Evolutionary conservation across 2,113 vertebrate genomes (phyloP).

Genomic region (Leptodactylus fuscus): DNA sequence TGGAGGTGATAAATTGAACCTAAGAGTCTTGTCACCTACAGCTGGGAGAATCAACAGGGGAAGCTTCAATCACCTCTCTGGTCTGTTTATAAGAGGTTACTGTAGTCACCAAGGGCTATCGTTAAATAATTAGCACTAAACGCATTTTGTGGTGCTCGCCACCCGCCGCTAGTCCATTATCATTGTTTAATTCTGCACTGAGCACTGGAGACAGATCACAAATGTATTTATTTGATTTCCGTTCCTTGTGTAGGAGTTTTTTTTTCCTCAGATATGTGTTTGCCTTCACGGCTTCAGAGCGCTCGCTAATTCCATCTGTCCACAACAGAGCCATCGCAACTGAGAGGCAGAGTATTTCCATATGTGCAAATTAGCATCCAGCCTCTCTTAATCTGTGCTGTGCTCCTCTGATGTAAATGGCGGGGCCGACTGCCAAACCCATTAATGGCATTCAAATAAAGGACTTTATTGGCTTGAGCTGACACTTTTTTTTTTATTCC

Average conservation of each 20-base stretch:
- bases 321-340: slow-evolving; percentile 91
- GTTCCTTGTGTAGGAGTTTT: slow-evolving; percentile 62
- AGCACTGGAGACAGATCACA: slow-evolving; percentile 34
- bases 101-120: slow-evolving; percentile 14
- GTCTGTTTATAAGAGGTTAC: not conserved
- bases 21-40: not conserved
- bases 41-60: not conserved
- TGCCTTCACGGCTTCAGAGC: slow-evolving; percentile 95
- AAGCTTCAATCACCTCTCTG: not conserved
- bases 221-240: slow-evolving; percentile 66
- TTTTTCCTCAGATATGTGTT: slow-evolving; percentile 83
- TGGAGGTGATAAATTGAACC: slow-evolving; percentile 4
- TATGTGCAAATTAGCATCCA: slow-evolving; percentile 96
- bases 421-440: slow-evolving; percentile 81
- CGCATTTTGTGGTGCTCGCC: not conserved
- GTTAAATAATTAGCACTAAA: slow-evolving; percentile 35
- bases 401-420: slow-evolving; percentile 85
- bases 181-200: slow-evolving; percentile 13
- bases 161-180: slow-evolving; percentile 13
- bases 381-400: slow-evolving; percentile 83
- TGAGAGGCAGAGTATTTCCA: slow-evolving; percentile 95
- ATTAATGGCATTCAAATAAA: slow-evolving; percentile 85
- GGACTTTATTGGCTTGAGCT: slow-evolving; percentile 75
- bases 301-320: slow-evolving; percentile 98
- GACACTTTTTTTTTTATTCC: slow-evolving; percentile 62